Evolutionary conservation across 2,888 invertebrate species (phyloP), one percentile per base, ranked within the genome.

Genomic region (Volucella zonaria): DNA sequence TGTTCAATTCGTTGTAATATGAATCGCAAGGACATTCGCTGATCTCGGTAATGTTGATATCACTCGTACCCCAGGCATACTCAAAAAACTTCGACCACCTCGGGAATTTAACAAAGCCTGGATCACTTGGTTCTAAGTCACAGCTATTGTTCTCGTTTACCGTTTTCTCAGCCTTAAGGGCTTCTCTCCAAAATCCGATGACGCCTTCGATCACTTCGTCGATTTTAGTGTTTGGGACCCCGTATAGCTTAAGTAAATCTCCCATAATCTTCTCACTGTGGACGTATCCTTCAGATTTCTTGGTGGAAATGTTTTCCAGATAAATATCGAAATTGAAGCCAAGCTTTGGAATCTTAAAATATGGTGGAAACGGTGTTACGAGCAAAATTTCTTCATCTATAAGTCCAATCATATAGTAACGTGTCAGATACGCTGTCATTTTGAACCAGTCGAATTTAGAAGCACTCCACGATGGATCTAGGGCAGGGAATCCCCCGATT

Each of bases 401-500:
- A 2, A 91, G 74, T 0, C 87, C 88, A 0, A 42, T 14, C 10
- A 82, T 82, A 0, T 89, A 90, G 43, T 88, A 91, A 43, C 90
- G 91, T 0, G 88, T 89, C 10, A 91, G 86, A 42, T 90, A 88
- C 6, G 91, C 87, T 73, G 89, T 90, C 91, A 90, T 91, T 67
- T 90, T 91, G 42, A 91, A 89, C 91, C 91, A 91, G 70, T 89
- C 89, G 38, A 91, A 91, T 4, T 83, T 87, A 3, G 88, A 78
- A 2, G 88, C 78, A 18, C 87, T 82, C 54, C 90, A 88, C 0
- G 86, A 38, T 0, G 85, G 75, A 23, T 91, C 89, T 0, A 91
- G 81, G 0, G 91, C 91, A 2, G 91, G 91, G 62, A 91, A 91
- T 1, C 91, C 91, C 66, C 91, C 91, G 58, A 91, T 87, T 3